A percentile compares a stretch with the other conserved stretches of the same genome.
These are phyloP conservation scores for Dysmachus trigonus DNA, from an alignment of 2,888 invertebrate species.

Conservation along the genomic window DNA sequence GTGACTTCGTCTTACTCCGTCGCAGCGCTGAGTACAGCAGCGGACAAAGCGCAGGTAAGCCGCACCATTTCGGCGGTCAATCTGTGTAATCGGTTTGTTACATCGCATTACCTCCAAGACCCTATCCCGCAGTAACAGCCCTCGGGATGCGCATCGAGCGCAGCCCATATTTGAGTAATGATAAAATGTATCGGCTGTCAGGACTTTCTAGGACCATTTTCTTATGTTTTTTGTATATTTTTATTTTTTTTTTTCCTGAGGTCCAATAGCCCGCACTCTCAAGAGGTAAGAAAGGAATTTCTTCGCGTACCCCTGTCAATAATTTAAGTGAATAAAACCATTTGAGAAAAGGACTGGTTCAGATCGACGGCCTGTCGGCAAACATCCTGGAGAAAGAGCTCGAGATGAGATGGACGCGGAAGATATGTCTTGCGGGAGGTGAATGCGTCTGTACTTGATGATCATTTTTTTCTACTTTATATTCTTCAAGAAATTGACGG, in stretches of 20 bases:
- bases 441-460: constrained; percentile 18
- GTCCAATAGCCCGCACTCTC: background rate
- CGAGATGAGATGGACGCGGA: background rate
- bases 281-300: constrained; percentile 25
- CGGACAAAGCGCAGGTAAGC: constrained; percentile 25
- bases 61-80: constrained; percentile 10
- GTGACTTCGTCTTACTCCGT: background rate
- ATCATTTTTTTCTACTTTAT: background rate
- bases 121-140: background rate
- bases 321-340: constrained; percentile 47
- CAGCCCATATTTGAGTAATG: constrained; percentile 41
- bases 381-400: constrained; percentile 36
- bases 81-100: constrained; percentile 19
- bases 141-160: background rate
- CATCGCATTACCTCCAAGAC: background rate
- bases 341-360: constrained; percentile 31
- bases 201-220: constrained; percentile 38
- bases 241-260: background rate
- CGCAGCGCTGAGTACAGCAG: background rate
- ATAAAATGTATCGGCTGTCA: constrained; percentile 35
- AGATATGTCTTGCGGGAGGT: constrained; percentile 21
- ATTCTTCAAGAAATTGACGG: background rate
- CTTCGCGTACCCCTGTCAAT: constrained; percentile 47
- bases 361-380: constrained; percentile 31
- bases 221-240: background rate